A percentile compares a stretch with the other conserved stretches of the same genome.
These are phyloP conservation scores for Protophormia terraenovae DNA, from an alignment of 2,888 invertebrate genomes.

Conservation along the genomic window DNA sequence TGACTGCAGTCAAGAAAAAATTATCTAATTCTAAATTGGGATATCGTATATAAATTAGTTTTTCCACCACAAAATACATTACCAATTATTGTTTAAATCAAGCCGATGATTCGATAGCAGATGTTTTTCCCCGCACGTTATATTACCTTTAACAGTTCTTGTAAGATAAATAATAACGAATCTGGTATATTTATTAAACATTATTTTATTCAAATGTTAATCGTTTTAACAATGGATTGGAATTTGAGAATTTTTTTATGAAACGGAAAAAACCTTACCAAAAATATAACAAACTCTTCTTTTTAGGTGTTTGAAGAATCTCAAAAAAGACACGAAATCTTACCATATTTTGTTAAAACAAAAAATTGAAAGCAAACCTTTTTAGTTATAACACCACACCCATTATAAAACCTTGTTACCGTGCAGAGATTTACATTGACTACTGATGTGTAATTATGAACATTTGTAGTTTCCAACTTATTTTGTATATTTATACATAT, in stretches of 20 bases:
- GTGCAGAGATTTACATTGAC: neutral
- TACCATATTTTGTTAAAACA: constrained; percentile 17
- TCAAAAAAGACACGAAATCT: constrained; percentile 41
- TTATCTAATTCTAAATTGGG: too few relatives aligned
- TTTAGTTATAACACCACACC: neutral
- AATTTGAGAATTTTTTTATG: constrained; percentile 1
- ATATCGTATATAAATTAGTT: too few relatives aligned
- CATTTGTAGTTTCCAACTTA: neutral
- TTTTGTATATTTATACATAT: neutral
- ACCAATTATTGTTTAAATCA: neutral
- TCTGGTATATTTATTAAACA: constrained; percentile 29
- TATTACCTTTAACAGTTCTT: constrained; percentile 51
- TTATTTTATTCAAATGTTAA: constrained; percentile 50
- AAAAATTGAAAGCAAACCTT: neutral
- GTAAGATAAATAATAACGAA: constrained; percentile 60
- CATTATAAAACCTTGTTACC: neutral
- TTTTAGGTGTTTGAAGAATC: neutral
- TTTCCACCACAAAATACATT: too few relatives aligned
- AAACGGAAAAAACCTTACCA: constrained; percentile 53
- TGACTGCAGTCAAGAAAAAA: too few relatives aligned
- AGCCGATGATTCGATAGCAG: neutral
- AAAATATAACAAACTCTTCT: neutral
- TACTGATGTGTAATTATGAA: neutral
- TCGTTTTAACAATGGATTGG: constrained; percentile 44
- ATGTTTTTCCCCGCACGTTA: constrained; percentile 60